A percentile compares a stretch with the other conserved stretches of the same genome.
These are phyloP conservation scores for Sceloporus tristichus DNA, from an alignment of 2,113 vertebrate species.

Conservation along the genomic window DNA sequence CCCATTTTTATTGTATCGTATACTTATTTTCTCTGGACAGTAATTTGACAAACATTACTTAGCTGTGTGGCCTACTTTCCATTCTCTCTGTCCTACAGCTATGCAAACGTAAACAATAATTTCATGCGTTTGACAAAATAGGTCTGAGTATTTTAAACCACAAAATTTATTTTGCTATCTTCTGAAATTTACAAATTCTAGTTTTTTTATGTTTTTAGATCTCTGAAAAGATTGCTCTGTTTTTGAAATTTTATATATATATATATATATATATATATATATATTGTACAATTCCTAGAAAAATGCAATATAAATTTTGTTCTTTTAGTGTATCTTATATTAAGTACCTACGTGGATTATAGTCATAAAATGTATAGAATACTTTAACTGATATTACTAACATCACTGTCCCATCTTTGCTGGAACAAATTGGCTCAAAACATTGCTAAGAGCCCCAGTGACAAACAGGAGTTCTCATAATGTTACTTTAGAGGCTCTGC, in stretches of 20 bases:
- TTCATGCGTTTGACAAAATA: not conserved
- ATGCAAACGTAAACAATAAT: not conserved
- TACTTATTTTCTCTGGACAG: not conserved
- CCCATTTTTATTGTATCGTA: not conserved
- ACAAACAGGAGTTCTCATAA: conserved; percentile 56
- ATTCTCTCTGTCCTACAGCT: not conserved
- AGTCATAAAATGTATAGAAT: not conserved
- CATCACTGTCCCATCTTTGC: conserved; percentile 10
- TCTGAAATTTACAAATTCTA: not conserved
- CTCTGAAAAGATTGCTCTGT: not conserved
- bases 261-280: not conserved
- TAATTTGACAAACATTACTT: not conserved
- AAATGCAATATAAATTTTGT: not conserved
- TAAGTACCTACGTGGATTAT: not conserved
- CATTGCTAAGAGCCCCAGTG: conserved; percentile 51
- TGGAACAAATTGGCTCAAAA: conserved; percentile 55
- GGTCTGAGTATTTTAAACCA: not conserved
- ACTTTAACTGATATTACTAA: not conserved
- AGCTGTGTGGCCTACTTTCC: not conserved
- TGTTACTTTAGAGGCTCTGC: conserved; percentile 57
- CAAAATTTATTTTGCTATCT: not conserved
- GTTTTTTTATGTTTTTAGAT: not conserved
- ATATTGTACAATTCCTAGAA: not conserved
- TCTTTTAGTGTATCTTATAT: not conserved
- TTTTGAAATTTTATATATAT: not conserved